These are phyloP conservation scores for Unio delphinus DNA, from an alignment of 2,888 invertebrate genomes.

Conservation along the genomic window DNA sequence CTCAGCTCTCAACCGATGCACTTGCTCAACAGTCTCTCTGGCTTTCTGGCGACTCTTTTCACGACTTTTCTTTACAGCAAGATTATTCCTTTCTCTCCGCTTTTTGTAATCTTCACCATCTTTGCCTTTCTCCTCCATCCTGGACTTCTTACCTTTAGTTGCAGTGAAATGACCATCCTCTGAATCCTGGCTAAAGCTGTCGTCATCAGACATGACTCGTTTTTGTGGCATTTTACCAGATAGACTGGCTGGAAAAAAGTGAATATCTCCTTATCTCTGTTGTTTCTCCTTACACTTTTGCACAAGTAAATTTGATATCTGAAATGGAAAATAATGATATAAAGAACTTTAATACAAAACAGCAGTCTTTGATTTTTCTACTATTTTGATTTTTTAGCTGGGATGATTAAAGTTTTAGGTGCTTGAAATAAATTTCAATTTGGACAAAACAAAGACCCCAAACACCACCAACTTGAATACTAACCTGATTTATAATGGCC, in stretches of 20 bases:
- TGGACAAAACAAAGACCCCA: no score
- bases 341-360: no score
- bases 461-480: no score
- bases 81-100: conserved; percentile 93
- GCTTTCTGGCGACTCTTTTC: conserved; percentile 97
- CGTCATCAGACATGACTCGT: conserved; percentile 21
- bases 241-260: neutral
- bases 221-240: conserved; percentile 39
- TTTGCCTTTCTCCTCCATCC: conserved; percentile 74
- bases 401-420: no score
- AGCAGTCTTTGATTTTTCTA: no score
- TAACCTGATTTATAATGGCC: no score
- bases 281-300: neutral
- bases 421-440: no score
- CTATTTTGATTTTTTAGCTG: no score
- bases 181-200: conserved; percentile 29
- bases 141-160: conserved; percentile 5
- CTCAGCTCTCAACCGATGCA: conserved; percentile 89
- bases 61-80: conserved; percentile 94
- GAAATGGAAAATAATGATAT: no score
- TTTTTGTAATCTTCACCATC: conserved; percentile 94
- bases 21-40: conserved; percentile 94
- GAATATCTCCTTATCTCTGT: neutral
- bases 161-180: conserved; percentile 1
- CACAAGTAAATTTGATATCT: no score